Evolutionary conservation across 2,888 invertebrate species (phyloP), one percentile per base, ranked within the genome.

Genomic region (Cancer borealis): DNA sequence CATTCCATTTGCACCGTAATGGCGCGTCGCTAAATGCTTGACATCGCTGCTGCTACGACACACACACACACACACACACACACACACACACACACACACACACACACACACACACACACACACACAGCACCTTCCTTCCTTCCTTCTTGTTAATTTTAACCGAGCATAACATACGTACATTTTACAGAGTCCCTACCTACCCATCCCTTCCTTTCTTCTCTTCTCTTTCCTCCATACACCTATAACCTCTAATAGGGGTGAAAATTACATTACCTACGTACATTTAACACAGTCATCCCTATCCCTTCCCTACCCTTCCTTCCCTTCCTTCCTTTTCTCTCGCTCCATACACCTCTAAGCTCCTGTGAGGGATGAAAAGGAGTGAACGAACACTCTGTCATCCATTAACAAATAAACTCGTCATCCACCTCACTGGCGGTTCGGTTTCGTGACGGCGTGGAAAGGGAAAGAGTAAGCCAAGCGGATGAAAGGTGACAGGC

Each of bases 21-120:
- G 79, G 26, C 14, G 79, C 21, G 21, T 79, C 79, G 30, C 79
- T 79, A 26, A 79, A 79, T 79, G 6, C 30, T 79, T 79, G 30
- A 30, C 79, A 30, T 79, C 30, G 79, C 79, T 30, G 79, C 79
- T 79, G 79, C 79, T 79, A 30, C 79, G 30, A 79, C 30, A 79
- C 8, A n/a, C n/a, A 66, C 5, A n/a, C 17, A 39, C 39, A 39
- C 39, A 39, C 39, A 39, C 39, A 2, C 39, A 39, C 39, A 39
- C 39, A 39, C 39, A 39, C 39, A 39, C 2, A 39, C 39, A 39
- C 39, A 39, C 39, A 39, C 39, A 39, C 39, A 39, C 39, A 39
- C 39, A 39, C 39, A 1, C 2, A 39, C 39, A 39, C 39, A 39
- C 39, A 39, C 39, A 39, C 39, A 39, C 39, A 39, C 39, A 39